These are phyloP conservation scores for Rhopalosiphum nymphaeae DNA, from an alignment of 2,888 invertebrate genomes.

Conservation along the genomic window DNA sequence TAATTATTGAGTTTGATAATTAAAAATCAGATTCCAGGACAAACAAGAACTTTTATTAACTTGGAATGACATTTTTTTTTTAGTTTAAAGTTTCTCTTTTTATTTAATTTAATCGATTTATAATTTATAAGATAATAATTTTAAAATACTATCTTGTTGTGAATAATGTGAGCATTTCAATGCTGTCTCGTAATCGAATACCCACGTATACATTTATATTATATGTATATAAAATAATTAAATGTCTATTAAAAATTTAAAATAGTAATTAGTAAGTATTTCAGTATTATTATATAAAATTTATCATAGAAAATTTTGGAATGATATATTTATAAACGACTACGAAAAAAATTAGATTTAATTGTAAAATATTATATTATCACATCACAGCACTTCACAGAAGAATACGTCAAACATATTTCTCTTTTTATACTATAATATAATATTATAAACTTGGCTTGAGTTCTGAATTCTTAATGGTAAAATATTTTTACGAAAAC, in stretches of 20 bases:
- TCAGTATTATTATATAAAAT: background rate
- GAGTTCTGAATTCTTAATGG: background rate
- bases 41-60: slow-evolving; percentile 16
- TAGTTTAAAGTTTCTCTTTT: background rate
- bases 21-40: slow-evolving; percentile 24
- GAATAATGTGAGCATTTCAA: background rate
- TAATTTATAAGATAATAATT: background rate
- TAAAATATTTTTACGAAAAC: slow-evolving; percentile 3
- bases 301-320: background rate
- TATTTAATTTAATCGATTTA: background rate
- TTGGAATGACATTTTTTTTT: background rate
- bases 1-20: slow-evolving; percentile 32
- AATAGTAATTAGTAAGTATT: background rate
- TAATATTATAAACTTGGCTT: background rate
- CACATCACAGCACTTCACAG: background rate
- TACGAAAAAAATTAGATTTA: background rate
- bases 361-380: background rate
- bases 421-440: background rate
- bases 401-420: background rate
- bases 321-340: background rate
- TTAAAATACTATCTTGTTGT: background rate
- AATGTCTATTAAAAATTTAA: background rate
- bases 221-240: too few relatives aligned
- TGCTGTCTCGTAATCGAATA: background rate
- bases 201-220: background rate